These are phyloP conservation scores for Falco columbarius DNA, from an alignment of 2,797 vertebrate genomes.

Conservation along the genomic window DNA sequence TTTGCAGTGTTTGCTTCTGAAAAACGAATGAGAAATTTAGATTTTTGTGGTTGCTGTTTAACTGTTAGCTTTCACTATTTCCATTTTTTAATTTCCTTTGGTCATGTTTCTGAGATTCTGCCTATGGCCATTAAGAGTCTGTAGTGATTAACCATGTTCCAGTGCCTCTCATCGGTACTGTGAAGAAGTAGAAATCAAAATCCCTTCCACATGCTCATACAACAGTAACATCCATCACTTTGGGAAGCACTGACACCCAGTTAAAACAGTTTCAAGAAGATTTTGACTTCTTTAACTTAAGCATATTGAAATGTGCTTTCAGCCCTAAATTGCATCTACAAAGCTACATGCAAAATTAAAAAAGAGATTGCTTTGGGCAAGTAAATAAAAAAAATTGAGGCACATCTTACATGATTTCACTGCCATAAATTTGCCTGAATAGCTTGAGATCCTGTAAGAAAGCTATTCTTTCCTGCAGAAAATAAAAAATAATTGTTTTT, in stretches of 20 bases:
- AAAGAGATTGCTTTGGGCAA: slow-evolving; percentile 14
- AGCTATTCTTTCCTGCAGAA: slow-evolving; percentile 21
- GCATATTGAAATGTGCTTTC: background rate
- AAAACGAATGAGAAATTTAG: slow-evolving; percentile 9
- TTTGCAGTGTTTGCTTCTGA: slow-evolving; percentile 1
- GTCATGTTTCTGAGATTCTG: background rate
- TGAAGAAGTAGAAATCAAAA: slow-evolving; percentile 14
- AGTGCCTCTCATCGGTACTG: background rate
- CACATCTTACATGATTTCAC: background rate
- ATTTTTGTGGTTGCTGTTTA: background rate
- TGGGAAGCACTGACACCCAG: background rate
- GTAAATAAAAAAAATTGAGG: background rate
- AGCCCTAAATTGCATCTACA: background rate
- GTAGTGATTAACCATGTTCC: background rate
- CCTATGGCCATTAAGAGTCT: background rate
- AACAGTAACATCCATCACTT: background rate
- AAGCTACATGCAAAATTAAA: background rate
- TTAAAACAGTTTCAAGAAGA: background rate
- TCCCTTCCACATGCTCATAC: background rate
- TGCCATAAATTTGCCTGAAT: slow-evolving; percentile 18
- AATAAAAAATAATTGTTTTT: background rate
- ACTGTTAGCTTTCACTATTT: background rate
- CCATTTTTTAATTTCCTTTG: background rate
- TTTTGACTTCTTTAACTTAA: background rate
- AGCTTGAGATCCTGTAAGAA: slow-evolving; percentile 16